Percentiles rank a stretch among this genome's conserved stretches.
Evolutionary conservation across 2,113 vertebrate genomes (phyloP).

Genomic region (Nannospalax galili): DNA sequence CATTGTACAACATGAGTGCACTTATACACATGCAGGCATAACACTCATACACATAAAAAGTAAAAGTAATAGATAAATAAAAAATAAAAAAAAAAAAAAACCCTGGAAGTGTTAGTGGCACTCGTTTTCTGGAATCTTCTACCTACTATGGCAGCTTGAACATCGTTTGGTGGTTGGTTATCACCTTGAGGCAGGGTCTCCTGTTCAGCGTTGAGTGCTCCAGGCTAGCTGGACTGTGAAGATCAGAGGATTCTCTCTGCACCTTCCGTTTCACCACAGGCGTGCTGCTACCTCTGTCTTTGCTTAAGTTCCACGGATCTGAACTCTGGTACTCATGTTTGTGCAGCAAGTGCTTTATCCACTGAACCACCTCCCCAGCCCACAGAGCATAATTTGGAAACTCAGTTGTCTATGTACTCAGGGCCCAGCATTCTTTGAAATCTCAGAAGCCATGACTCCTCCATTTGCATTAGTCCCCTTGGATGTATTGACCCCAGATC

Average conservation of each 20-base stretch:
- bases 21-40: no score
- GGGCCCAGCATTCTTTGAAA: not conserved
- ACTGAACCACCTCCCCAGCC: not conserved
- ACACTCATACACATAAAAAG: no score
- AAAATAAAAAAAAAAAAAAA: no score
- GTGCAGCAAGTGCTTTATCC: not conserved
- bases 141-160: not conserved
- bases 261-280: not conserved
- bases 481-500: not conserved
- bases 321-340: not conserved
- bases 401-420: not conserved
- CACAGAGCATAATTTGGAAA: not conserved
- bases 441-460: not conserved
- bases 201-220: not conserved
- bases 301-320: not conserved
- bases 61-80: no score
- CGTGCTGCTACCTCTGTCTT: not conserved
- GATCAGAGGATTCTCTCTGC: not conserved
- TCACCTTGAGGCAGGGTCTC: not conserved
- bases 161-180: not conserved
- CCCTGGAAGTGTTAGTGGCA: no score
- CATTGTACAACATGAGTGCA: no score
- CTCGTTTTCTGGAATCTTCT: slow-evolving; percentile 34
- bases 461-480: not conserved
- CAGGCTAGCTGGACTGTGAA: not conserved